Conservation (phyloP, 2,797 vertebrate genomes). For the Manis crassicaudata region DNA sequence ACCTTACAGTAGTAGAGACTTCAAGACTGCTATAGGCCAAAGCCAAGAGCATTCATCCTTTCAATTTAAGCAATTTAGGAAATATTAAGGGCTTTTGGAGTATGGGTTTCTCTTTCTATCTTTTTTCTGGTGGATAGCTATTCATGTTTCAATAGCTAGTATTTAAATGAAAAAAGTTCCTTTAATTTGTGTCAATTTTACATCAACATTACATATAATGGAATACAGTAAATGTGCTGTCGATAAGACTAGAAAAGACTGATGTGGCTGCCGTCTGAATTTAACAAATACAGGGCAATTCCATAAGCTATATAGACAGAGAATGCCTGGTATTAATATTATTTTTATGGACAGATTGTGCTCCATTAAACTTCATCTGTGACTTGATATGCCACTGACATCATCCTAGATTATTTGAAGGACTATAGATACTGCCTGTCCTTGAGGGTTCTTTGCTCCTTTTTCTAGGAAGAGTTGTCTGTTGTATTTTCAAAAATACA, state of each 20-base stretch:
- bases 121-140: conserved; percentile 15
- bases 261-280: background rate
- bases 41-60: background rate
- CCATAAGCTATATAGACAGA: background rate
- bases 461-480: background rate
- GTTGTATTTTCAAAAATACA: too few relatives aligned
- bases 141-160: background rate
- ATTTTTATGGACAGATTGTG: background rate
- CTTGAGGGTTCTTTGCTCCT: background rate
- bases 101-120: background rate
- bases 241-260: background rate
- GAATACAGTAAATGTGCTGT: background rate
- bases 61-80: conserved; percentile 14
- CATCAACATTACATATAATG: background rate
- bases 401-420: background rate
- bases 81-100: background rate
- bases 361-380: background rate
- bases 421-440: background rate
- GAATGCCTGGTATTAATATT: background rate
- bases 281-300: background rate
- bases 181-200: conserved; percentile 9
- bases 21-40: background rate
- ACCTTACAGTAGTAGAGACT: background rate
- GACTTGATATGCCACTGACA: background rate
- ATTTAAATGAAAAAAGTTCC: background rate